Base-by-base conservation (phyloP, 1,140 invertebrate genomes). In the Danaus plexippus region DNA sequence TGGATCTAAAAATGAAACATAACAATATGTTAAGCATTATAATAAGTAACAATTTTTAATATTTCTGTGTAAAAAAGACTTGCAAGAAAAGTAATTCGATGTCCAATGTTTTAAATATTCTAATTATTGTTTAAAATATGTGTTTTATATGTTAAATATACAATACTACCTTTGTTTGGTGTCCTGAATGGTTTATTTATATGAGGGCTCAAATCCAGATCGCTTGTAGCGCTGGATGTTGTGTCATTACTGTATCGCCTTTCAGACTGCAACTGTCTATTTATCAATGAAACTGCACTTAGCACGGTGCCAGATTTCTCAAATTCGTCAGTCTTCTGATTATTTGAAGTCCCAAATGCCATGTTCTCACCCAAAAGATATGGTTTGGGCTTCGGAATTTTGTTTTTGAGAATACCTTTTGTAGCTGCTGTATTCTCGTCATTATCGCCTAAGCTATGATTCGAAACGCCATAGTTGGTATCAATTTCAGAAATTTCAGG, bases 361-460 rank as follows among this genome's bases (percentile, higher is more conserved):
- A 88, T 88, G 68, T 90, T 89, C 67, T 92, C 90, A 44, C 91
- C 91, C 59, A 92, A 80, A 70, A 91, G 88, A 81, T 92, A 92
- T 52, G 91, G 91, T 69, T 89, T 91, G 63, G 91, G 91, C 73
- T 92, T 92, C 9, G 90, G 83, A 42, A 91, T 91, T 81, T 92
- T 92, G 67, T 92, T 92, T 80, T 92, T 93, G 51, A 93, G 76
- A 80, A 93, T 93, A 62, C 92, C 90, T 64, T 90, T 89, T 66
- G 91, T 90, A 75, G 87, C 84, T 78, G 89, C 87, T 68, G 89
- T 83, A 85, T 81, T 85, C 72, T 88, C 87, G 70, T 85, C 80
- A 54, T 59, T 54, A 55, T 86, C 80, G 56, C 54, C 57, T 51
- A 64, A 44, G 50, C 80, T 77, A 61, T 61, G 66, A 63, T 52